Evolutionary conservation across 2,888 invertebrate genomes (phyloP).

Genomic region (Muschampia plurimacula): DNA sequence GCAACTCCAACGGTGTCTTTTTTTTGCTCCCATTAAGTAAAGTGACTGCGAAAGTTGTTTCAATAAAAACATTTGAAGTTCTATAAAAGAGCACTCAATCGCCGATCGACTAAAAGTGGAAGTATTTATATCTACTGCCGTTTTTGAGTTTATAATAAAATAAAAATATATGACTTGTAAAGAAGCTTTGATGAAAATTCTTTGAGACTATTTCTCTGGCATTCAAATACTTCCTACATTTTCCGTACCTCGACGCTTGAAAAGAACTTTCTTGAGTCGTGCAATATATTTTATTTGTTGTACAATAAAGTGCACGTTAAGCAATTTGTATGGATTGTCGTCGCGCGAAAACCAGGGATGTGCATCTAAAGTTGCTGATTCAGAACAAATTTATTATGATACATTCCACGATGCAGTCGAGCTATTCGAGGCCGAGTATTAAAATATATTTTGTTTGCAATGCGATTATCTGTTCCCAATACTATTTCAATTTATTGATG

Average conservation of each 20-base stretch:
- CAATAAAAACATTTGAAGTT: slow-evolving; percentile 23
- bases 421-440: not conserved
- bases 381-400: not conserved
- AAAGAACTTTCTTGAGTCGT: slow-evolving; percentile 24
- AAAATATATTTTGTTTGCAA: not conserved
- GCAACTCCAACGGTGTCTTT: not conserved
- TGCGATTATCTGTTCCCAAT: too few species aligned
- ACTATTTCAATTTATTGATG: too few species aligned
- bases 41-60: slow-evolving; percentile 26
- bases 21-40: slow-evolving; percentile 19
- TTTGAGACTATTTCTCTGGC: slow-evolving; percentile 6
- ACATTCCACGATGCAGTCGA: not conserved
- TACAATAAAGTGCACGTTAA: slow-evolving; percentile 27
- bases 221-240: slow-evolving; percentile 30
- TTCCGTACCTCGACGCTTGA: slow-evolving; percentile 23
- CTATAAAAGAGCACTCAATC: slow-evolving; percentile 20
- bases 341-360: not conserved
- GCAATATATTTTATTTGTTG: slow-evolving; percentile 33
- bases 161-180: slow-evolving; percentile 24
- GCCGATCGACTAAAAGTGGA: slow-evolving; percentile 22
- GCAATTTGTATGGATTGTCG: slow-evolving; percentile 26
- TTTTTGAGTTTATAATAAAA: slow-evolving; percentile 15
- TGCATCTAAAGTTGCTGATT: slow-evolving; percentile 1
- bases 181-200: slow-evolving; percentile 34
- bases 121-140: slow-evolving; percentile 17